Percentiles rank a stretch among this genome's conserved stretches.
Conservation (phyloP, 2,797 vertebrate genomes). For the Aselliscus stoliczkanus region DNA sequence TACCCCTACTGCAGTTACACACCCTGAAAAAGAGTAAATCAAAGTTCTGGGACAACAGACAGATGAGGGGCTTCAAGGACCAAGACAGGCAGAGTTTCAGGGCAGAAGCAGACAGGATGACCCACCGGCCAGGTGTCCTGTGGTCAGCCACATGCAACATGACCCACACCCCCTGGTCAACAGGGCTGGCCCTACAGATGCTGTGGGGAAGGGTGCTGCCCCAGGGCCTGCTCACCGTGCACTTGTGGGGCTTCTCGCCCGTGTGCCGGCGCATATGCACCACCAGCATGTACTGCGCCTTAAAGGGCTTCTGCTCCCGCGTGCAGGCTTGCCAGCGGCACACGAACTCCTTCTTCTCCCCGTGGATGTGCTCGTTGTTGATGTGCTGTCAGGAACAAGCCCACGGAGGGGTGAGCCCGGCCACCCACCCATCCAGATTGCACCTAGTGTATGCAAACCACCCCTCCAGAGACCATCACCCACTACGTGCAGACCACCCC, state of each 20-base stretch:
- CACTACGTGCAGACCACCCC: background rate
- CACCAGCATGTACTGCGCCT: slow-evolving; percentile 99
- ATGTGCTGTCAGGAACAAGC: slow-evolving; percentile 89
- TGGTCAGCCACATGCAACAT: background rate
- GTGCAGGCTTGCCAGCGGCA: slow-evolving; percentile 98
- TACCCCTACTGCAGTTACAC: fast-evolving
- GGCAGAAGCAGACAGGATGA: fast-evolving
- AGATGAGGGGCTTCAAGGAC: background rate
- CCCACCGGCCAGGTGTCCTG: fast-evolving
- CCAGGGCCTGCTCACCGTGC: slow-evolving; percentile 87
- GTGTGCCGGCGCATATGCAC: slow-evolving; percentile 99
- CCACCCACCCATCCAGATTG: fast-evolving
- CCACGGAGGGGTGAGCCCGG: background rate
- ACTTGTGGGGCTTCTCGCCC: slow-evolving; percentile 98
- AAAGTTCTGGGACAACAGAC: background rate
- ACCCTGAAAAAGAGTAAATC: fast-evolving
- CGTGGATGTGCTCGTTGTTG: slow-evolving; percentile 99
- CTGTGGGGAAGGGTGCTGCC: background rate
- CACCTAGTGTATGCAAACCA: background rate
- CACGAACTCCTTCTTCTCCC: slow-evolving; percentile 99
- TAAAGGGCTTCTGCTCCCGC: slow-evolving; percentile 97
- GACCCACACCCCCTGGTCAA: fast-evolving
- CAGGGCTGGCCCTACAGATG: fast-evolving
- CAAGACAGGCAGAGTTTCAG: background rate
- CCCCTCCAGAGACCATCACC: background rate